phyloP scores from a whole-genome alignment of 1,140 invertebrate genomes.

The Drosophila asahinai region DNA sequence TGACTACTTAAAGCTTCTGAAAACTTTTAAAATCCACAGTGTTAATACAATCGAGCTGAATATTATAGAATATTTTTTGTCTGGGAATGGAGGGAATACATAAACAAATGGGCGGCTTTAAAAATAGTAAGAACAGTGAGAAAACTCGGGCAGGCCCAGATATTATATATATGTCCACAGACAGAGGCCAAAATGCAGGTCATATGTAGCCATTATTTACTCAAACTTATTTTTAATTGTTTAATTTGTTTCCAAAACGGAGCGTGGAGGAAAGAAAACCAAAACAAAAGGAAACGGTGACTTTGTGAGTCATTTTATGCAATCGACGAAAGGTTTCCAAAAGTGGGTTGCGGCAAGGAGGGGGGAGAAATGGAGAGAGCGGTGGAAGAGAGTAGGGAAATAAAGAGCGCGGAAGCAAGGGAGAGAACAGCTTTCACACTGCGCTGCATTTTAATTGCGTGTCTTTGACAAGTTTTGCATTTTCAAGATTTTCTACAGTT shows the following conservation, averaged over 20 bases:
- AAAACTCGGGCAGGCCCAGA: conserved; percentile 70
- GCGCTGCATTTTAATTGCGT: conserved; percentile 63
- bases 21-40: no score
- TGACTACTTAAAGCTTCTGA: no score
- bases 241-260: conserved; percentile 28
- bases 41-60: not conserved
- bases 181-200: conserved; percentile 48
- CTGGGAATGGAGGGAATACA: conserved; percentile 18
- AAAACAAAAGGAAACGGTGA: conserved; percentile 46
- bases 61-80: not conserved
- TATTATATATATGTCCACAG: conserved; percentile 9
- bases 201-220: conserved; percentile 25
- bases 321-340: conserved; percentile 57
- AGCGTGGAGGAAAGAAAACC: conserved; percentile 15
- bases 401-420: conserved; percentile 9
- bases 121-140: conserved; percentile 62
- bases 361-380: conserved; percentile 7
- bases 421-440: conserved; percentile 44
- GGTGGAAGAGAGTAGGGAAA: conserved; percentile 14
- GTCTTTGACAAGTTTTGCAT: conserved; percentile 69
- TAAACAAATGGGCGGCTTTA: conserved; percentile 70
- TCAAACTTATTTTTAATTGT: conserved; percentile 2
- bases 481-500: conserved; percentile 70
- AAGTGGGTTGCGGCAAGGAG: conserved; percentile 65
- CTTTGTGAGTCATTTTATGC: conserved; percentile 80